Evolutionary conservation across 2,888 invertebrate species (phyloP).

Genomic region (Seira sanloemensis): DNA sequence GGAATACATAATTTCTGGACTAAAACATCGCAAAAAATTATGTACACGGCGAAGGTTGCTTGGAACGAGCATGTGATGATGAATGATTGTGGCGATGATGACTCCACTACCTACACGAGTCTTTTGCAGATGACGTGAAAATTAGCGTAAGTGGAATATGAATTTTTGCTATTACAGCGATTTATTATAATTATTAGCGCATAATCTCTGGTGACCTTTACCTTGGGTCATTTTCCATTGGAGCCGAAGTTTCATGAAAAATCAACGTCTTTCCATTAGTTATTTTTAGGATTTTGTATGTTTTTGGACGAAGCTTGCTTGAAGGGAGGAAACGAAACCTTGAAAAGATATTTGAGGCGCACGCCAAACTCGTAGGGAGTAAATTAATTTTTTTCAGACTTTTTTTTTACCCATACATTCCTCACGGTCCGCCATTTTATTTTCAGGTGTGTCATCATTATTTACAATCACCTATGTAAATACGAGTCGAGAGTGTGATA

Average conservation of each 20-base stretch:
- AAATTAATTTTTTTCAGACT: not conserved
- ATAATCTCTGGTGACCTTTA: slow-evolving; percentile 34
- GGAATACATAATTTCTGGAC: not conserved
- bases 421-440: slow-evolving; percentile 28
- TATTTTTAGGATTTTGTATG: not conserved
- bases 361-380: not conserved
- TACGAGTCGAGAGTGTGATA: too few relatives aligned
- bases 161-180: not conserved
- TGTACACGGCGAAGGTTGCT: not conserved
- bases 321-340: slow-evolving; percentile 22
- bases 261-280: not conserved
- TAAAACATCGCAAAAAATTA: not conserved
- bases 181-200: not conserved
- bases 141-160: too few relatives aligned
- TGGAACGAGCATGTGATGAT: too few relatives aligned
- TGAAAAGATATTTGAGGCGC: slow-evolving; percentile 27
- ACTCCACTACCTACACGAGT: not conserved
- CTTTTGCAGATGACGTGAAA: not conserved
- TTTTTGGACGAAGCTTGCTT: not conserved
- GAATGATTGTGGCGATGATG: not conserved
- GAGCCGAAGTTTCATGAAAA: slow-evolving; percentile 1
- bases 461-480: too few relatives aligned
- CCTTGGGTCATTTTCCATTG: slow-evolving; percentile 30
- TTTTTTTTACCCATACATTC: not conserved
- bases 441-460: slow-evolving; percentile 26